Base-by-base conservation (phyloP, 92 coral and sea anemone species). In the Hydrozoanthus gracilis region DNA sequence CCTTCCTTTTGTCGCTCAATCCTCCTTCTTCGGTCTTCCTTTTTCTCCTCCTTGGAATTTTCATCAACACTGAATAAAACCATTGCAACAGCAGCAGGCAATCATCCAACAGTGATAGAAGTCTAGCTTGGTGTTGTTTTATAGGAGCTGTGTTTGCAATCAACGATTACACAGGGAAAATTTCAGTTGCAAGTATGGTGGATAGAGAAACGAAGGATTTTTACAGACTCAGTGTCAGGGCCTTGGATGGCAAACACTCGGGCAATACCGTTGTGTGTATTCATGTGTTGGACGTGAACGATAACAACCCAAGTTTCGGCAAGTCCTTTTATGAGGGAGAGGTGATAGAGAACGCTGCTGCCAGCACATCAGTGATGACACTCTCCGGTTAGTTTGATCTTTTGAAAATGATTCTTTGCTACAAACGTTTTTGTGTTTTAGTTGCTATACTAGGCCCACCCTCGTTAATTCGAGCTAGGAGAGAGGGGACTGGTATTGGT, bases 211-310 rank as follows among this genome's bases (percentile, higher is more conserved):
- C 86, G 45, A 88, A 77, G 72, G 90, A 87, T 77, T 79, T 69
- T 72, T 97, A 97, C 90, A 80, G 86, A 47, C 94, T 97, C 6
- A 74, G 67, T 76, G 56, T 97, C 39, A 92, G 90, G 4, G 99
- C 98, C 39, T 77, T 86, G 62, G 99, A 97, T 54, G 99, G 99
- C n/a, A 93, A 93, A 78, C 84, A 97, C 91, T 88, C 96, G 44
- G 95, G 88, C 39, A 90, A 75, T 46, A 92, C 98, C 66, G 88
- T 87, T 51, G 95, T 97, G 11, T 84, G 87, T 76, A 84, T 95
- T 6, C 76, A 56, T 48, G 87, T 97, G 10, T 73, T 78, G 46
- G 94, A 97, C 64, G 89, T 88, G 7, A 97, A 97, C 60, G 99
- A 97, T 60, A 95, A 97, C 86, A 88, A 90, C 71, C 99, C 99